These are phyloP conservation scores for Ophthalmolycus amberensis DNA, from an alignment of 2,113 vertebrate species.

Conservation along the genomic window DNA sequence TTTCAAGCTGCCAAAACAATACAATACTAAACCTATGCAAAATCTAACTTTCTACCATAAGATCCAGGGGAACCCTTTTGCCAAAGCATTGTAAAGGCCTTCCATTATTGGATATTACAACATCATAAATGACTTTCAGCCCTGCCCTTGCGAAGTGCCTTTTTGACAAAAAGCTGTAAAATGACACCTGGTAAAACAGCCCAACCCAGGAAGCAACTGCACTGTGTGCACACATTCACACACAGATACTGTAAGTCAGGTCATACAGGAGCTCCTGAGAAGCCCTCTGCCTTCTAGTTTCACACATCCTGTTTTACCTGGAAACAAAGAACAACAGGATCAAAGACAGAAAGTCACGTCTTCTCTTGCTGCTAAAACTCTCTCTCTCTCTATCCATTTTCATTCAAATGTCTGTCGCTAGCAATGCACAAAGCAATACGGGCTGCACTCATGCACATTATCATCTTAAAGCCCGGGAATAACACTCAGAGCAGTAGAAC, in stretches of 20 bases:
- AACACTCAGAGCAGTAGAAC: slow-evolving; percentile 62
- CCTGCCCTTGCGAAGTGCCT: neutral
- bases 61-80: neutral
- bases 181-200: slow-evolving; percentile 45
- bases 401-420: slow-evolving; percentile 21
- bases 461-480: slow-evolving; percentile 51
- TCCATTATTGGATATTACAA: slow-evolving; percentile 1
- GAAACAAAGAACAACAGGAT: neutral
- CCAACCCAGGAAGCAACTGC: slow-evolving; percentile 24
- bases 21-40: neutral
- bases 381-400: neutral
- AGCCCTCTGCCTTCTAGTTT: neutral
- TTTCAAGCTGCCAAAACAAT: neutral
- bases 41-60: neutral
- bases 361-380: neutral
- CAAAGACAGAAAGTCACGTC: neutral
- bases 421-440: slow-evolving; percentile 15
- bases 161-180: slow-evolving; percentile 59
- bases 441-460: slow-evolving; percentile 25
- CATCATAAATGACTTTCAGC: slow-evolving; percentile 18
- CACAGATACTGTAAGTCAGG: slow-evolving; percentile 17
- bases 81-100: neutral
- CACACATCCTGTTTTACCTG: slow-evolving; percentile 12
- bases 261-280: neutral
- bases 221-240: slow-evolving; percentile 17